Evolutionary conservation across 2,888 invertebrate genomes (phyloP).

Genomic region (Aspidapion aeneum): DNA sequence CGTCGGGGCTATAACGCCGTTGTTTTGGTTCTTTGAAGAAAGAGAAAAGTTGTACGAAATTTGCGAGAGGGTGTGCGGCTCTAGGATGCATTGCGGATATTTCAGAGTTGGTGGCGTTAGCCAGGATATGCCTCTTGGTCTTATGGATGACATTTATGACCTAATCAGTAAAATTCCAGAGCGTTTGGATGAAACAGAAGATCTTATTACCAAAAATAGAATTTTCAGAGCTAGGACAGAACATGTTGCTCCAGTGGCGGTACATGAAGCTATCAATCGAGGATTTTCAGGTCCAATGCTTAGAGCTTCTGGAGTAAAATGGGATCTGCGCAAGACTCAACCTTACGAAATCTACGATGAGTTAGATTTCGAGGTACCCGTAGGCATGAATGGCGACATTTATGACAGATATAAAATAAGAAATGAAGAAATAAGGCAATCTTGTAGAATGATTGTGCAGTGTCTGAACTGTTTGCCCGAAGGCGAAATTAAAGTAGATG

Average conservation of each 20-base stretch:
- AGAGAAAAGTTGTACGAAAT: conserved; percentile 83
- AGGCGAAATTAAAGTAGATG: conserved; percentile 76
- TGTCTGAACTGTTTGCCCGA: conserved; percentile 79
- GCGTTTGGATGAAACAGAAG: conserved; percentile 82
- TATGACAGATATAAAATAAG: conserved; percentile 71
- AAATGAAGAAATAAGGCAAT: conserved; percentile 71
- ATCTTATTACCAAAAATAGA: conserved; percentile 70
- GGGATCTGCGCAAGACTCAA: conserved; percentile 77
- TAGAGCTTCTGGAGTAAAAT: conserved; percentile 78
- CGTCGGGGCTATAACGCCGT: conserved; percentile 82
- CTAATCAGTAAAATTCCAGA: conserved; percentile 64
- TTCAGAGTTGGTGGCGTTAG: conserved; percentile 80
- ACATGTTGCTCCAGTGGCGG: conserved; percentile 67
- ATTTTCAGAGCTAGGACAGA: conserved; percentile 69
- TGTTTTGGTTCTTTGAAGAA: conserved; percentile 91
- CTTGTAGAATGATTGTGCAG: conserved; percentile 73
- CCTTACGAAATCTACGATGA: conserved; percentile 84
- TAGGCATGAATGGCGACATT: conserved; percentile 79
- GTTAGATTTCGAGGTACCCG: conserved; percentile 79
- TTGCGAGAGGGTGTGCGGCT: conserved; percentile 78
- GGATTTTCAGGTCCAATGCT: conserved; percentile 67
- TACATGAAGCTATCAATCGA: conserved; percentile 70
- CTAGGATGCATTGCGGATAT: conserved; percentile 81
- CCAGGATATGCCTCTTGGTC: conserved; percentile 69
- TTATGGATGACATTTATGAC: conserved; percentile 75